These are phyloP conservation scores for Todiramphus chloris DNA, from an alignment of 2,113 vertebrate genomes.

Conservation along the genomic window DNA sequence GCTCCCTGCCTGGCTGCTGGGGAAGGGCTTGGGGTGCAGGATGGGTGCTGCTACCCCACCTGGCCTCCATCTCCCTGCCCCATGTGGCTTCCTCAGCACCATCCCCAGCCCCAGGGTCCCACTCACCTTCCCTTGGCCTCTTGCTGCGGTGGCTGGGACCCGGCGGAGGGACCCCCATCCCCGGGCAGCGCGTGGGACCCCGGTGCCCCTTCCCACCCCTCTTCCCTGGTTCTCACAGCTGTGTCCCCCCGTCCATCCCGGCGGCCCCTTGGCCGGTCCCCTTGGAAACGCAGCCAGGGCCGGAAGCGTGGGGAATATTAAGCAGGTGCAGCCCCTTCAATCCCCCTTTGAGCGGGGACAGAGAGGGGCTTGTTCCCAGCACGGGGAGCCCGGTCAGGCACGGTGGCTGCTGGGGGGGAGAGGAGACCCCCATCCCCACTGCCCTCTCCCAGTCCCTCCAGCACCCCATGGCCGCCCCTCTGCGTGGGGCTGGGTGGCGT, in stretches of 20 bases:
- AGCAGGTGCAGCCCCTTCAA: slow-evolving; percentile 53
- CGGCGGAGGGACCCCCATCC: accelerated
- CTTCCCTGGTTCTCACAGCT: accelerated
- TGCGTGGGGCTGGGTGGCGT: too few species aligned
- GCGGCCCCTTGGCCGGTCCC: slow-evolving; percentile 13
- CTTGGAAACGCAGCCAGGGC: slow-evolving; percentile 40
- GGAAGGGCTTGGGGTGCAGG: background rate
- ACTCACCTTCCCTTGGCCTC: accelerated
- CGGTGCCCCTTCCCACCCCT: accelerated
- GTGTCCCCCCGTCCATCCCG: background rate
- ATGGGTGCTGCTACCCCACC: background rate
- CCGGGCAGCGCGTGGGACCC: background rate
- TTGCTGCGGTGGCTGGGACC: accelerated
- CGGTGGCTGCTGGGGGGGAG: accelerated
- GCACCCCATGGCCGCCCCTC: background rate
- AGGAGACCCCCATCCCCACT: background rate
- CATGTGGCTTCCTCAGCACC: accelerated
- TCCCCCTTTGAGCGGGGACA: slow-evolving; percentile 33
- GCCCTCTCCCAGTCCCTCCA: accelerated
- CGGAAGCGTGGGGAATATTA: slow-evolving; percentile 36
- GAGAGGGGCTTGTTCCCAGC: slow-evolving; percentile 21
- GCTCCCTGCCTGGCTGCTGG: background rate
- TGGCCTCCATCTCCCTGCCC: background rate
- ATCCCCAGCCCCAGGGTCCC: background rate
- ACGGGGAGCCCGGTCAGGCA: background rate